Evolutionary conservation across 2,113 vertebrate species (phyloP).

Genomic region (Neodontobutis hainanensis): DNA sequence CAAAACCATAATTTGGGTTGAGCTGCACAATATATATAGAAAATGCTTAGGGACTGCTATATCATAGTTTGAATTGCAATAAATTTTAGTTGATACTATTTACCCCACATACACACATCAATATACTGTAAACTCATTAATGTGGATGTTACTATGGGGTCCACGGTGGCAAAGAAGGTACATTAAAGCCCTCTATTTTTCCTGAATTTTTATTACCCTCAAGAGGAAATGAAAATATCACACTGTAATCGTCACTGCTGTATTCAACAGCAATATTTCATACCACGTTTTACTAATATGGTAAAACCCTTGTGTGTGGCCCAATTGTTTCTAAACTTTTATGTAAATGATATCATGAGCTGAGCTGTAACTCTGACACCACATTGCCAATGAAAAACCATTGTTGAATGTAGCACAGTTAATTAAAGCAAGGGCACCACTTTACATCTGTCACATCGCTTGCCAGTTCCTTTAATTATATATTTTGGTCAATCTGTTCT

Average conservation of each 20-base stretch:
- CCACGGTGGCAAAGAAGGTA: no score
- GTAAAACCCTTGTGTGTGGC: background rate
- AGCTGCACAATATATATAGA: background rate
- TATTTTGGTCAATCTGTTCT: slow-evolving; percentile 83
- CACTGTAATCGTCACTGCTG: no score
- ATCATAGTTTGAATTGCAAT: no score
- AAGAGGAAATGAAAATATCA: no score
- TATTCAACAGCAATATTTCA: background rate
- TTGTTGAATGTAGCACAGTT: slow-evolving; percentile 60
- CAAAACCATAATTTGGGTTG: no score
- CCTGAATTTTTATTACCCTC: no score
- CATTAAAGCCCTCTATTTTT: no score
- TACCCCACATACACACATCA: no score
- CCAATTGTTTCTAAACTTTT: background rate
- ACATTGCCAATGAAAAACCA: slow-evolving; percentile 50
- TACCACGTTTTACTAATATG: background rate
- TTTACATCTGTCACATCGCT: slow-evolving; percentile 77
- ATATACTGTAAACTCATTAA: no score
- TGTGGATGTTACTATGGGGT: no score
- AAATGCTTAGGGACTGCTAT: no score
- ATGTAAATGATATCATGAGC: background rate
- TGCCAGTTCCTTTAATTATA: slow-evolving; percentile 75
- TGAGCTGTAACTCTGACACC: slow-evolving; percentile 29
- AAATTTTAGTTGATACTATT: no score
- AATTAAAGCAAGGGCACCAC: slow-evolving; percentile 70